Evolutionary conservation across 2,113 vertebrate genomes (phyloP).

Genomic region (Scophthalmus maximus): DNA sequence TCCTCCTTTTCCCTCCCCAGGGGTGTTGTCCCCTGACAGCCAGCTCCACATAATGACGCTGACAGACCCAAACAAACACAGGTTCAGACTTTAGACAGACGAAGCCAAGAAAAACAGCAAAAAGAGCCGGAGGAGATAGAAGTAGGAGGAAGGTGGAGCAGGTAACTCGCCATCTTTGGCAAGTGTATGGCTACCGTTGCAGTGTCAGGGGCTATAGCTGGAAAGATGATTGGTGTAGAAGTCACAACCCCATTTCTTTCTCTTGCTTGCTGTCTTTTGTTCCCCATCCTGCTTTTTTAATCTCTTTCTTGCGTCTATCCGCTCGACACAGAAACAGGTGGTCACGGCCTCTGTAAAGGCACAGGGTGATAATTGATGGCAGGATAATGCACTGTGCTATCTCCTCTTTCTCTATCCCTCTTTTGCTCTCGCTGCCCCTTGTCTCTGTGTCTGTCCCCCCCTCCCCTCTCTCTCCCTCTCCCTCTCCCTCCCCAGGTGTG

Average conservation of each 20-base stretch:
- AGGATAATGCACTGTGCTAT: slow-evolving; percentile 42
- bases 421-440: slow-evolving; percentile 28
- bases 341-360: slow-evolving; percentile 23
- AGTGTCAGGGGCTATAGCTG: too few species aligned
- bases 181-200: background rate
- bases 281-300: background rate
- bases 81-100: slow-evolving; percentile 49
- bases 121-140: slow-evolving; percentile 21
- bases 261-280: slow-evolving; percentile 1
- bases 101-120: slow-evolving; percentile 6
- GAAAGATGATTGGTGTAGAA: too few species aligned
- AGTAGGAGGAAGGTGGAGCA: slow-evolving; percentile 29
- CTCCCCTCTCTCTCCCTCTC: background rate
- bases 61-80: slow-evolving; percentile 77
- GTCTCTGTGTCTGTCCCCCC: background rate
- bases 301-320: background rate
- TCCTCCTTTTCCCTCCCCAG: slow-evolving; percentile 44
- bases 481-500: slow-evolving; percentile 60
- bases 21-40: slow-evolving; percentile 69
- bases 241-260: slow-evolving; percentile 14
- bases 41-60: slow-evolving; percentile 72
- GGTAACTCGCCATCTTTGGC: slow-evolving; percentile 14
- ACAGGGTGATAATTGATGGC: slow-evolving; percentile 54
- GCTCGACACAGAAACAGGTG: slow-evolving; percentile 34
- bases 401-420: slow-evolving; percentile 21